Evolutionary conservation across 2,113 vertebrate genomes (phyloP), one percentile per base, ranked within the genome.

Genomic region (Scatophagus argus): DNA sequence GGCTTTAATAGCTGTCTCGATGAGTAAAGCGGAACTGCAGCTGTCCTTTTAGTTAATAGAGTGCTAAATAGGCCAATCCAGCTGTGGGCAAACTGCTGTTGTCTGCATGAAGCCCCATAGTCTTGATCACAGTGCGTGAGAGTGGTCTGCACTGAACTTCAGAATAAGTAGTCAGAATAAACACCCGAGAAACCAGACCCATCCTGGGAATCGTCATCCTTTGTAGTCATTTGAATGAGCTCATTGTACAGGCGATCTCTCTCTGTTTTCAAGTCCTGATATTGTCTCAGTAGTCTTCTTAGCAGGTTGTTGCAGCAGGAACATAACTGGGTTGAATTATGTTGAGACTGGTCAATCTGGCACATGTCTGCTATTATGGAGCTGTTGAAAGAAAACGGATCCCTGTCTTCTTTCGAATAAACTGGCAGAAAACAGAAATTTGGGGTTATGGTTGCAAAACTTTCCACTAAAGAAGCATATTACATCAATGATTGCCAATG

Each of bases 231-330:
- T 25, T 3, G 8, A 32, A 6, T 11, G 27, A 75, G 14, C 12
- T 4, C 2, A 1, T n/a, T 3, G 2, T 3, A 17, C 25, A 82
- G 41, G 6, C 0, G 3, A 9, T 67, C 5, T 67, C 43, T 76
- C 38, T 90, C 69, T 69, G 0, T 49, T 74, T 72, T 3, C 32
- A 72, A 4, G 2, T 1, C 17, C 3, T 25, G 6, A 38, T 73
- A 43, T 27, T 77, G 3, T 17, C 0, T 65, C 10, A 44, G 0
- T 1, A 88, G 31, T 2, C 3, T 55, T 27, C 11, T 74, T 29
- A 88, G 54, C 54, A 74, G 43, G n/a, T 60, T 41, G 12, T 44
- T 67, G 77, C 31, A 88, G 74, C 59, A 64, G 11, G 34, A 66
- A 66, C 51, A 79, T 10, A 7, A 36, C 29, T 49, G 38, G 38